Evolutionary conservation across 2,797 vertebrate species (phyloP), one percentile per base, ranked within the genome.

Genomic region (Rhabdomys pumilio): DNA sequence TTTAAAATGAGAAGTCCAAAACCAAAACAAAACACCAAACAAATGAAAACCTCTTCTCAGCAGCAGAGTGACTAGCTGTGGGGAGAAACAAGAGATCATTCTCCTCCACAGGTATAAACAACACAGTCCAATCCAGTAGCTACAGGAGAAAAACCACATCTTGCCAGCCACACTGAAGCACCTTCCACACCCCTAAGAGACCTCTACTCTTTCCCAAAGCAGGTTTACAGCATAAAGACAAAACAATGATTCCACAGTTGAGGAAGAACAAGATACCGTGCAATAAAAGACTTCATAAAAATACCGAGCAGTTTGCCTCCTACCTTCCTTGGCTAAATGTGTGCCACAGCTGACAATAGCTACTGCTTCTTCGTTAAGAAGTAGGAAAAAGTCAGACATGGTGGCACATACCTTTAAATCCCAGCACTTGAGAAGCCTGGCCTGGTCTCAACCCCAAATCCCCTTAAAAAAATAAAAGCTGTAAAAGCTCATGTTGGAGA

Each of bases 11-110:
- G 75, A 93, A 20, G 15, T 59, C 75, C 77, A 69, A 69, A 69
- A 17, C 65, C 65, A 69, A n/a, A 67, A 15, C 65, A 69, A 77
- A 82, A 63, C 82, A 75, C 15, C 34, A 20, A 93, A 41, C 4
- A 10, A 89, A 53, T 57, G 22, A 80, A 73, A 84, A 91, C 69
- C 22, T 94, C 69, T 34, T 73, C 80, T 91, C 22, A 57, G 57
- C 26, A 63, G 53, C 41, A 55, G 26, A 69, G 4, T 31, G 83
- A 17, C 11, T 55, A 26, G 55, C n/a, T 76, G 31, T 61, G 76
- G 73, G 47, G 24, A 96, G 20, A 81, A 91, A 29, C 20, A 77
- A 75, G 9, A 38, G 31, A 22, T 65, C 59, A 44, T 61, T 73
- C 55, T 77, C n/a, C 44, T 38, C 73, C 10, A 50, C 1, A 31